phyloP scores from a whole-genome alignment of 2,888 invertebrate genomes.

The Linnaemya tessellans region DNA sequence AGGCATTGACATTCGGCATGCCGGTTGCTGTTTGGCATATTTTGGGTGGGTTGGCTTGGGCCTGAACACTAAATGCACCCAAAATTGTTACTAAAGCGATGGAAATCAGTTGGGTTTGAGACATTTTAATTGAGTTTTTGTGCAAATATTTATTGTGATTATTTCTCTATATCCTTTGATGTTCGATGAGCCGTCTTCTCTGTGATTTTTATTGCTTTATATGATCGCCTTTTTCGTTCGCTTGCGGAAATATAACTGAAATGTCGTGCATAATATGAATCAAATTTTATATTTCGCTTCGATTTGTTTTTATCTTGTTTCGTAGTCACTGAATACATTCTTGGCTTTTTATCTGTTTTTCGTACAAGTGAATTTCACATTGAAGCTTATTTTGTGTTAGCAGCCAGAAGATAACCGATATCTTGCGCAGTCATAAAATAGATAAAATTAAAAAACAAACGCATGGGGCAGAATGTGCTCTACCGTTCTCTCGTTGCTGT shows the following conservation, averaged over 20 bases:
- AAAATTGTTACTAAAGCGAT: conserved; percentile 27
- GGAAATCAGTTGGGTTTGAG: conserved; percentile 4
- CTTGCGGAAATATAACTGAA: conserved; percentile 53
- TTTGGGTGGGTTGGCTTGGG: conserved; percentile 10
- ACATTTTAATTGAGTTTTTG: conserved; percentile 24
- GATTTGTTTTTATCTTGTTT: neutral
- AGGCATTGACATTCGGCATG: conserved; percentile 46
- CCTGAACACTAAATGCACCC: conserved; percentile 26
- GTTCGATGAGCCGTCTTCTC: neutral
- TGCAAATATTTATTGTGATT: neutral
- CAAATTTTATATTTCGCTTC: conserved; percentile 60
- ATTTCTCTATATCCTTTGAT: conserved; percentile 1
- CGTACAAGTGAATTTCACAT: conserved; percentile 38
- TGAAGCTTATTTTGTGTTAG: conserved; percentile 50
- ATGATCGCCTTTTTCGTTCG: conserved; percentile 29
- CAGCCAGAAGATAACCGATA: conserved; percentile 46
- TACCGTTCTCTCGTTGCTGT: neutral
- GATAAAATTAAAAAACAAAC: neutral
- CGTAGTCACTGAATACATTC: conserved; percentile 22
- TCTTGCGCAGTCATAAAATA: neutral
- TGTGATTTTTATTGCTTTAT: neutral
- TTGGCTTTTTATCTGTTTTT: conserved; percentile 58
- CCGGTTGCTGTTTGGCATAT: conserved; percentile 45
- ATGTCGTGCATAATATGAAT: conserved; percentile 26
- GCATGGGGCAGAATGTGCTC: neutral